Percentiles rank a stretch among this genome's conserved stretches.
Evolutionary conservation across 2,888 invertebrate species (phyloP).

Genomic region (Parelbella ahira): DNA sequence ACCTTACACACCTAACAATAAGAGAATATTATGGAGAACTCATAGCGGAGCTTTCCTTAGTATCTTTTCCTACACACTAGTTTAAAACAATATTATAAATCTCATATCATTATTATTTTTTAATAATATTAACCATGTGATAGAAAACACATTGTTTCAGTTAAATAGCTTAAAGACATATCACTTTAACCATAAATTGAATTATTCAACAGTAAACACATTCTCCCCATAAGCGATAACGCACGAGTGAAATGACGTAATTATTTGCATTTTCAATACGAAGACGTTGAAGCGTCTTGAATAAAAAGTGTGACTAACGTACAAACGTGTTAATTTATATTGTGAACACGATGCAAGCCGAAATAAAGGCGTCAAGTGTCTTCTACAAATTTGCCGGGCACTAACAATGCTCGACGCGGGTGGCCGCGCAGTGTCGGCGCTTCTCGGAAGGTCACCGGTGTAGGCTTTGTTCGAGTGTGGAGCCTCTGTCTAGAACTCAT

Average conservation of each 20-base stretch:
- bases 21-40: no score
- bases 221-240: no score
- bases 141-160: no score
- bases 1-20: no score
- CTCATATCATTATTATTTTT: no score
- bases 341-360: conserved; percentile 30
- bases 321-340: conserved; percentile 36
- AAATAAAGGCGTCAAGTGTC: conserved; percentile 41
- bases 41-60: no score
- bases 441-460: conserved; percentile 69
- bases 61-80: no score
- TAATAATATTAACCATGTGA: no score
- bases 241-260: conserved; percentile 16
- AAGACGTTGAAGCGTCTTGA: conserved; percentile 11
- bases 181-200: no score
- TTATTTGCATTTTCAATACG: conserved; percentile 25
- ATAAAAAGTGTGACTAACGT: conserved; percentile 19
- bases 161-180: no score
- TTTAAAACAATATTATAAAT: no score
- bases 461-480: conserved; percentile 43
- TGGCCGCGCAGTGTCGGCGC: conserved; percentile 57
- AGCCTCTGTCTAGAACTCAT: conserved; percentile 56
- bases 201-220: no score
- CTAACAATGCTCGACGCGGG: conserved; percentile 63
- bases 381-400: conserved; percentile 47